Evolutionary conservation across 2,113 vertebrate genomes (phyloP), one percentile per base, ranked within the genome.

Genomic region (Promerops cafer): DNA sequence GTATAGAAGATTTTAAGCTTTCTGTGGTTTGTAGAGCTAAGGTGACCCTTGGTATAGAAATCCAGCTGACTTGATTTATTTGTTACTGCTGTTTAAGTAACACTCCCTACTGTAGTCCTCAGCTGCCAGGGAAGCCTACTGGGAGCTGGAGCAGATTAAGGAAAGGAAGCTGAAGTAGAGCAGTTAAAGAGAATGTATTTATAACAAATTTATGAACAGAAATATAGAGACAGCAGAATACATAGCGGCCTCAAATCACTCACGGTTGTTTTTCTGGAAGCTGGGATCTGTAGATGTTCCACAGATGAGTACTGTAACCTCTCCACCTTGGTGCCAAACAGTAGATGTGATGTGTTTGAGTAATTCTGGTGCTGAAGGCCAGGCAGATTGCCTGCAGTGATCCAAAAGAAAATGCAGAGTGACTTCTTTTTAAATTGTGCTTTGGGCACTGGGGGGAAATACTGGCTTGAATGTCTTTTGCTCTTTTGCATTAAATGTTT

Each of bases 21-120:
- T 45, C 13, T 30, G 33, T 63, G 23, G 21, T 59, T 83, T 78
- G 26, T 56, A 27, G 37, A 93, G 72, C 59, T 90, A 90, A 77
- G 71, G 87, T 96, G 82, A 93, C 93, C 66, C 71, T 66, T 70
- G 77, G 11, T 54, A 28, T 26, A 83, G 82, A 93, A 90, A 90
- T 68, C 65, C 80, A 92, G 37, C n/a, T 83, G 81, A 74, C 76
- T 93, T 80, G 70, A 83, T 77, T 92, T 75, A 90, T 90, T 93
- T 82, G 40, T 92, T 75, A 42, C 64, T 86, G 61, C 68, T 93
- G 15, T 95, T 95, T 75, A 92, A 93, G 57, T 78, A 92, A 47
- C 24, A 40, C 39, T 75, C 82, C 16, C 47, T 11, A 6, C 63
- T 78, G 71, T 49, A 71, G 53, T 66, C 44, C 31, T 74, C 53